These are phyloP conservation scores for Trypoxylus dichotomus DNA, from an alignment of 1,140 invertebrate species.

Conservation along the genomic window DNA sequence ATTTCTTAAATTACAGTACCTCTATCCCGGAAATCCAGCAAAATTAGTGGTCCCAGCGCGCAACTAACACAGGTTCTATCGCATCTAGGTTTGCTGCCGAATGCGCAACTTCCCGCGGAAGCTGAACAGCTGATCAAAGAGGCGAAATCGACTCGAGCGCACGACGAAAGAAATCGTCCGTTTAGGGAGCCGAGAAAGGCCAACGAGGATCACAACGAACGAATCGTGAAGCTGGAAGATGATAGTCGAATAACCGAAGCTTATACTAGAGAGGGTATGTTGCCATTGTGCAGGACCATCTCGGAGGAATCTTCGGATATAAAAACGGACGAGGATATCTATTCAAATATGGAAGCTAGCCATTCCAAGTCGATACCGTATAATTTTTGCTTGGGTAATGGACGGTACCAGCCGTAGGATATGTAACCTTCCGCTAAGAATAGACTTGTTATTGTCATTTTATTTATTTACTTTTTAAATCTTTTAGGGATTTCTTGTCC, in stretches of 20 bases:
- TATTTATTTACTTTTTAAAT: neutral
- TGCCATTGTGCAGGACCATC: neutral
- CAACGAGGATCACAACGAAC: neutral
- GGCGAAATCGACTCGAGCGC: slow-evolving; percentile 5
- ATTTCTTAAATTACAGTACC: neutral
- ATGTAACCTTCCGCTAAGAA: neutral
- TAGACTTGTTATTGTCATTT: neutral
- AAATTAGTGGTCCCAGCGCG: neutral
- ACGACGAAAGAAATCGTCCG: slow-evolving; percentile 19
- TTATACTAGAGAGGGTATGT: neutral
- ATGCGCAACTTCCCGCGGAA: neutral
- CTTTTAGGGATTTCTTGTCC: neutral
- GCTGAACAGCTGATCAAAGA: slow-evolving; percentile 6
- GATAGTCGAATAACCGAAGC: neutral
- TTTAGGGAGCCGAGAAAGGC: slow-evolving; percentile 16
- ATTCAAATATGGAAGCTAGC: neutral
- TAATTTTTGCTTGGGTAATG: neutral
- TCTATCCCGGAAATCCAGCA: neutral
- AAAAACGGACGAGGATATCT: neutral
- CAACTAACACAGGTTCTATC: neutral
- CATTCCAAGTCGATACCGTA: neutral
- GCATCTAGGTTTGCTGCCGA: slow-evolving; percentile 9
- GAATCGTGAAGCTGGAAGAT: neutral
- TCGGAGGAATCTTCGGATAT: slow-evolving; percentile 27
- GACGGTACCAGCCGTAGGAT: neutral